Base-by-base conservation (phyloP, 2,888 invertebrate genomes). In the Hoplodrina blanda region DNA sequence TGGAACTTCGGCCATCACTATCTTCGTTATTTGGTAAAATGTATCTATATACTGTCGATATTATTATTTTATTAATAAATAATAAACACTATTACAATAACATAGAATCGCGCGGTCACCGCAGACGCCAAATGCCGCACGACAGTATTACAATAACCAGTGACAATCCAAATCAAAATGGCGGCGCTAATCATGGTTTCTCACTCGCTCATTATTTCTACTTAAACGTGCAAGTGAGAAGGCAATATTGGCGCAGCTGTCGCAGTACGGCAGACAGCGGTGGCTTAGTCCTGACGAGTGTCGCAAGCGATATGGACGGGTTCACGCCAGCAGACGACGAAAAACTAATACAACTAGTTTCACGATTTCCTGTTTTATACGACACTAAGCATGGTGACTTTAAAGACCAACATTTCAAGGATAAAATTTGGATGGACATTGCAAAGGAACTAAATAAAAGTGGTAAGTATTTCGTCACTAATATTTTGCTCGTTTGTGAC, bases 261-360 rank as follows among this genome's bases (percentile, higher is more conserved):
- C 67, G 68, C 67, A 67, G 37, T 67, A 67, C 68, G 67, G 46
- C 46, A 46, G 46, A 46, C 46, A 17, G 46, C 46, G 46, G 17
- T 4, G 2, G 15, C 37, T 37, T 37, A 68, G 68, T 68, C 41
- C 25, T 66, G 68, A 55, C 68, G 67, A 54, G 68, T 55, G 67
- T 17, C 55, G 68, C 67, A 49, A 67, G 10, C 11, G 49, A 55
- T 15, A 68, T 68, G 68, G 68, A 66, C 0, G 68, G 19, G 25
- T 66, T 68, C 19, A 66, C 68, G 25, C 66, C 55, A 19, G 67
- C 55, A 49, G 68, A 68, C 0, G 68, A 68, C 67, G 68, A 66
- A 30, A 41, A 4, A 49, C 66, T 68, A 37, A 66, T 68, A 49
- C 0, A 66, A 2, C 37, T 68, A 66, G 68, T 68, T 2, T 66